Conservation (phyloP, 1,140 invertebrate genomes). For the Diorhabda sublineata region DNA sequence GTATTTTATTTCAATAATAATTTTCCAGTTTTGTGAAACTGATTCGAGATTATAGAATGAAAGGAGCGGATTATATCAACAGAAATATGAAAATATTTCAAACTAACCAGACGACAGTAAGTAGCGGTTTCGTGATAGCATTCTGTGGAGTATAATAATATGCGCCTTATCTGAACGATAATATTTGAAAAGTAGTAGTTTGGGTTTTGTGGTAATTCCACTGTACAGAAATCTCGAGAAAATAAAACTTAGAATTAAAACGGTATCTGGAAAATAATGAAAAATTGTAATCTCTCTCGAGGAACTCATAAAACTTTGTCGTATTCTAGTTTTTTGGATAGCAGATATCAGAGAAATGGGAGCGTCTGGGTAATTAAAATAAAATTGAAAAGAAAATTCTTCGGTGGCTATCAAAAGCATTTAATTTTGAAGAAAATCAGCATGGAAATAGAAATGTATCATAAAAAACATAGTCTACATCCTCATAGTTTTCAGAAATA, state of each 20-base stretch:
- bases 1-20: too few relatives aligned
- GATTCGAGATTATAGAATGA: too few relatives aligned
- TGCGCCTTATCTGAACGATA: background rate
- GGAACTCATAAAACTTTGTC: constrained; percentile 1
- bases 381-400: background rate
- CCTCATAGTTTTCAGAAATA: too few relatives aligned
- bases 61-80: too few relatives aligned
- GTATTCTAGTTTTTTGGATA: background rate
- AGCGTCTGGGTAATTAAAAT: background rate
- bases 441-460: too few relatives aligned
- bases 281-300: background rate
- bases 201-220: background rate
- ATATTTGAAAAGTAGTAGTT: background rate
- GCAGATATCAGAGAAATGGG: background rate
- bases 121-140: background rate
- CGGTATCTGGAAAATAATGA: background rate
- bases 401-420: background rate
- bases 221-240: background rate
- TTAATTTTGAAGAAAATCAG: too few relatives aligned
- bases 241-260: background rate
- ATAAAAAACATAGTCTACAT: too few relatives aligned
- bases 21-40: too few relatives aligned
- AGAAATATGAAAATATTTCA: too few relatives aligned
- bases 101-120: background rate
- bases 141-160: constrained; percentile 3